These are phyloP conservation scores for Oscarella lobularis DNA, from an alignment of 37 sponge, comb jelly and placozoan genomes.

Conservation along the genomic window DNA sequence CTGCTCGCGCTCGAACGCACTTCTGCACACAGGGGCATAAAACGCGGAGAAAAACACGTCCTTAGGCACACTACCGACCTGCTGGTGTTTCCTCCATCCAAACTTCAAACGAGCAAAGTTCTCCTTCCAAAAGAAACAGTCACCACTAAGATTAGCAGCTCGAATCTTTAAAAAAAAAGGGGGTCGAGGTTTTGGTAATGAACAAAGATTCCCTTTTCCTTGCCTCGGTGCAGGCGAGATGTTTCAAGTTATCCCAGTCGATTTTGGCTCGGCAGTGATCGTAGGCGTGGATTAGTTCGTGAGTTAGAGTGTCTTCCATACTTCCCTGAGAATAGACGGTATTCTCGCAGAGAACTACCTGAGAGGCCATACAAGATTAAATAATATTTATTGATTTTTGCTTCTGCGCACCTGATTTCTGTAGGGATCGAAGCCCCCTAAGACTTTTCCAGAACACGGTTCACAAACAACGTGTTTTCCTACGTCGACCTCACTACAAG, in stretches of 20 bases:
- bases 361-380: neutral
- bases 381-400: neutral
- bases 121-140: conserved; percentile 88
- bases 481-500: conserved; percentile 68
- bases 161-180: conserved; percentile 31
- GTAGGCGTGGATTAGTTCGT: conserved; percentile 79
- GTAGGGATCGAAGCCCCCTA: conserved; percentile 66
- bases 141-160: conserved; percentile 91
- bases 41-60: conserved; percentile 10
- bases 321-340: conserved; percentile 63
- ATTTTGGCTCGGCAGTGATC: conserved; percentile 69
- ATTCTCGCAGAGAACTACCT: conserved; percentile 88
- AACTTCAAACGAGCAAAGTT: conserved; percentile 72
- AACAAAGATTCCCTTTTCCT: neutral
- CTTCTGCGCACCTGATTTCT: conserved; percentile 32
- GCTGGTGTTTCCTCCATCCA: conserved; percentile 85
- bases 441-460: conserved; percentile 67
- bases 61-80: conserved; percentile 27
- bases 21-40: conserved; percentile 16
- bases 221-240: conserved; percentile 82
- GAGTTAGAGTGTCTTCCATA: conserved; percentile 77
- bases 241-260: conserved; percentile 66
- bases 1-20: conserved; percentile 69
- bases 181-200: neutral
- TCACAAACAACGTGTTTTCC: conserved; percentile 72